These are phyloP conservation scores for Cyprinodon brontotheroides DNA, from an alignment of 2,113 vertebrate genomes.

Conservation along the genomic window DNA sequence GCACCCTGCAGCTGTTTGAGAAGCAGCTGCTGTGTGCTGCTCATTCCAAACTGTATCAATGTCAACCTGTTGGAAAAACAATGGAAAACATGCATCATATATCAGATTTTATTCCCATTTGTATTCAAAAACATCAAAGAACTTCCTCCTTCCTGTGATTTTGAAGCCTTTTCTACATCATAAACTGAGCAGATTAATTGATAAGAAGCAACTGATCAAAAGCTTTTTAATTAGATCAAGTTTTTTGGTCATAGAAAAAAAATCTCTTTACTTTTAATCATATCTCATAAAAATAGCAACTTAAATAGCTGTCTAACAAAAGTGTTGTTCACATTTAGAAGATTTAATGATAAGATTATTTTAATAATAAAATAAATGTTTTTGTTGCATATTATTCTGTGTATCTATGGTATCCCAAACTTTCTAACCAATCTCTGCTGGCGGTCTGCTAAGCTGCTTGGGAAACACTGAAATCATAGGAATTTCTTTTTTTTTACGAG, in stretches of 20 bases:
- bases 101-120: background rate
- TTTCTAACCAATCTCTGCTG: constrained; percentile 46
- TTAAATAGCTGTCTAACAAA: background rate
- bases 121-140: background rate
- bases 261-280: background rate
- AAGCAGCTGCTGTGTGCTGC: constrained; percentile 89
- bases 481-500: constrained; percentile 74
- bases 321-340: too few relatives aligned
- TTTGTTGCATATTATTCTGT: constrained; percentile 5
- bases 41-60: constrained; percentile 96
- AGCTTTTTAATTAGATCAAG: background rate
- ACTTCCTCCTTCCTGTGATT: background rate
- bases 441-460: constrained; percentile 33
- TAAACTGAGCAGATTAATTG: background rate
- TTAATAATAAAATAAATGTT: background rate
- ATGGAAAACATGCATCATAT: background rate
- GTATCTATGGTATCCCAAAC: constrained; percentile 31
- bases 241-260: background rate
- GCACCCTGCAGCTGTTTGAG: constrained; percentile 87
- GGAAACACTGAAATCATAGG: constrained; percentile 72
- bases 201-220: background rate
- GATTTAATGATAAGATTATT: too few relatives aligned
- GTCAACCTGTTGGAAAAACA: constrained; percentile 84
- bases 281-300: background rate
- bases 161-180: background rate